A percentile compares a stretch with the other conserved stretches of the same genome.
These are phyloP conservation scores for Diprion similis DNA, from an alignment of 1,140 invertebrate genomes.

Conservation along the genomic window DNA sequence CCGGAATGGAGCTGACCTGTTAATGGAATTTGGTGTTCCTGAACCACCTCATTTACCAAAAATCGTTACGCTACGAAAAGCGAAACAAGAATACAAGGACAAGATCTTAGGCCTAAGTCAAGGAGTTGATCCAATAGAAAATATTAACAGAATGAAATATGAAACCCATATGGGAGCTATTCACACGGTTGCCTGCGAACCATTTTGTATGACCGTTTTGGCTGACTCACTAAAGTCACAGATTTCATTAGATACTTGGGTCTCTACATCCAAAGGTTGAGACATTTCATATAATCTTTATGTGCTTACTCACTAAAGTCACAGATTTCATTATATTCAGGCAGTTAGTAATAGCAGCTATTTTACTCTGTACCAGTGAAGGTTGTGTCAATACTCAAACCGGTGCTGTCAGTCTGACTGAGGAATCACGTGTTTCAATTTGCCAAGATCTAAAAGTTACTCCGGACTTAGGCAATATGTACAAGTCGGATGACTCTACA, in stretches of 20 bases:
- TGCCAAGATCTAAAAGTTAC: not conserved
- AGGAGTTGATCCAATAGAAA: slow-evolving; percentile 6
- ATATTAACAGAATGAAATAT: slow-evolving; percentile 16
- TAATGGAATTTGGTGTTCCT: slow-evolving; percentile 16
- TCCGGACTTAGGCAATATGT: too few relatives aligned
- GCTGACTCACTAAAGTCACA: too few relatives aligned
- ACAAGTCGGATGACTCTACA: too few relatives aligned
- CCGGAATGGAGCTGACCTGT: slow-evolving; percentile 10
- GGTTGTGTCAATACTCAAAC: not conserved
- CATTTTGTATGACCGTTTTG: slow-evolving; percentile 18
- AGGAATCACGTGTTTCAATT: not conserved
- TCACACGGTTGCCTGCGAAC: slow-evolving; percentile 14
- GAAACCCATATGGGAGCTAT: not conserved
- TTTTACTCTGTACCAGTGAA: not conserved
- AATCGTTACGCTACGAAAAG: slow-evolving; percentile 11
- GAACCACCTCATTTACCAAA: slow-evolving; percentile 21
- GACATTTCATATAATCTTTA: not conserved
- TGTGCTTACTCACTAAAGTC: not conserved
- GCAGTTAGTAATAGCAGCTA: not conserved
- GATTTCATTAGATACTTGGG: not conserved
- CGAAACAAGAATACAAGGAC: slow-evolving; percentile 15
- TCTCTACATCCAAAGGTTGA: not conserved
- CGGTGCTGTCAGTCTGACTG: not conserved
- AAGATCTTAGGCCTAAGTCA: not conserved
- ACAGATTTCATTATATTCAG: not conserved